Conservation (phyloP, 2,888 invertebrate species). For the Blomia tropicalis region DNA sequence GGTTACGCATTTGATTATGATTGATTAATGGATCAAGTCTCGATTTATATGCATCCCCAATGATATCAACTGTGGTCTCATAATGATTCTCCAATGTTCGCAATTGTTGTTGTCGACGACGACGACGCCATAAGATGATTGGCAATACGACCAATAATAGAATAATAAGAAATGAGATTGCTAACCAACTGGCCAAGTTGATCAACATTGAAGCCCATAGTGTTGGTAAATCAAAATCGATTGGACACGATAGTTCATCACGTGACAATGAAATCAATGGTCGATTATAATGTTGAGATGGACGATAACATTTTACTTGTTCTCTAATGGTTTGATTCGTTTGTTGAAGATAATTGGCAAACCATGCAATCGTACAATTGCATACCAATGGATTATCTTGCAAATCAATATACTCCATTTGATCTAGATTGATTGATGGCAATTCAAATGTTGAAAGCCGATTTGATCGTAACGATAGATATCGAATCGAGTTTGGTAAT, state of each 20-base stretch:
- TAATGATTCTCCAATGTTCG: background rate
- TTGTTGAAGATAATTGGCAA: constrained; percentile 34
- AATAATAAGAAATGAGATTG: background rate
- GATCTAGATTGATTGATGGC: constrained; percentile 37
- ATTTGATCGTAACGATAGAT: constrained; percentile 27
- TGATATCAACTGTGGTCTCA: background rate
- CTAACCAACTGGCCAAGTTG: background rate
- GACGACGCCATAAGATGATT: too few species aligned
- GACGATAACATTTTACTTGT: background rate
- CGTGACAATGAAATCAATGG: background rate
- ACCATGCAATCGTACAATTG: constrained; percentile 71
- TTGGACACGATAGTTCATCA: background rate
- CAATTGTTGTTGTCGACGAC: background rate
- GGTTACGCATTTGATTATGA: too few species aligned
- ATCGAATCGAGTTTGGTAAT: constrained; percentile 26
- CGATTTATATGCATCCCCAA: background rate
- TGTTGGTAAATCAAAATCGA: too few species aligned
- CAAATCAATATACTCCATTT: constrained; percentile 53
- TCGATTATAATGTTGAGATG: background rate
- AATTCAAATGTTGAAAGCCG: constrained; percentile 26
- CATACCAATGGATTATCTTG: constrained; percentile 68
- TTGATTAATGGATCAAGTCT: background rate
- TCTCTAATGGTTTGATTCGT: background rate
- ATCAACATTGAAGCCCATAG: background rate
- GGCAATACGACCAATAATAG: background rate